Base-by-base conservation (phyloP, 1,140 invertebrate species). In the Diorhabda sublineata region DNA sequence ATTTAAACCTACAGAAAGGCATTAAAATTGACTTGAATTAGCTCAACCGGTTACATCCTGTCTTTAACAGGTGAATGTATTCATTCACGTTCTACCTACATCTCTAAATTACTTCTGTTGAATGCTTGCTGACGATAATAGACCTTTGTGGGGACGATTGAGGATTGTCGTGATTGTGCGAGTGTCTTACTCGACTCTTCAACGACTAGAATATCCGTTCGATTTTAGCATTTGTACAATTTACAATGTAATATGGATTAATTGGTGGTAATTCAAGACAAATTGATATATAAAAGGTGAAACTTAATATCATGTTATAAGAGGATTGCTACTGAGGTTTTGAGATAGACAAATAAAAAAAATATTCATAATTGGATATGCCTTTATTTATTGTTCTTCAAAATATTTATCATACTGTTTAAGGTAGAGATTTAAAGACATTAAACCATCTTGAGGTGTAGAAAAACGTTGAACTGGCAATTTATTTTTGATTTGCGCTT, bases 21-120 rank as follows among this genome's bases (percentile, higher is more conserved):
- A 45, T 47, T 42, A 56, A 64, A 64, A 64, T 64, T 64, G 63
- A 52, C 63, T 64, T 64, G 42, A 64, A 64, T 57, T 26, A 64
- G 63, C 63, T 64, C 63, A 64, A 64, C 63, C 63, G 52, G 63
- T 64, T 64, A 64, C 63, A 52, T 64, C 63, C 63, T 64, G 63
- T 56, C 63, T 57, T 64, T 45, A 64, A 64, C 63, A 64, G 63
- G 63, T 64, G 63, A 64, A 64, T 56, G 63, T 64, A 56, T 57
- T 64, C 63, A 64, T 57, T 64, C 63, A 64, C 52, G 45, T 64
- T 64, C 63, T 64, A 64, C 63, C 63, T 64, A 64, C 63, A 64
- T 64, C 45, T 64, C 45, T 45, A 64, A 64, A 64, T 64, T 64
- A 64, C 45, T 64, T 47, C 63, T 42, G 63, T 47, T 64, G 52